A percentile compares a stretch with the other conserved stretches of the same genome.
phyloP scores from a whole-genome alignment of 1,140 invertebrate species.

The Metopolophium dirhodum region DNA sequence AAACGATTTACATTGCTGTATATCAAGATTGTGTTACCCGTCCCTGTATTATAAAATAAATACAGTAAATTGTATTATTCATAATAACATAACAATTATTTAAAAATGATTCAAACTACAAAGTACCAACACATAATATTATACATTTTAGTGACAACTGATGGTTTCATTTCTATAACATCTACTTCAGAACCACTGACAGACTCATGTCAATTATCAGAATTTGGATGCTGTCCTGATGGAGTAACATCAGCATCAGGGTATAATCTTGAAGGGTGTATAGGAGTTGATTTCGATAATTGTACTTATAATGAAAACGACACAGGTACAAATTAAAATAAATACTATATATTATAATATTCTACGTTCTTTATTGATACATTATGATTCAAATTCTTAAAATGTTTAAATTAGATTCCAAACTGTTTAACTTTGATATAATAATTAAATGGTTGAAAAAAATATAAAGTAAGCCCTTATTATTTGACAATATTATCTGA shows the following conservation, averaged over 20 bases:
- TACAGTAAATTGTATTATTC: neutral
- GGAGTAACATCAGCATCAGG: constrained; percentile 70
- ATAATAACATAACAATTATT: neutral
- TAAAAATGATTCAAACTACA: neutral
- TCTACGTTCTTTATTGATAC: neutral
- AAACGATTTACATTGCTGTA: neutral
- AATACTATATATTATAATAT: neutral
- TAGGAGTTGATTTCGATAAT: constrained; percentile 61
- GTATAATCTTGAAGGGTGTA: constrained; percentile 69
- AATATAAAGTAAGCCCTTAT: neutral
- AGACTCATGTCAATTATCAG: constrained; percentile 58
- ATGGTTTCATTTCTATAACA: constrained; percentile 7
- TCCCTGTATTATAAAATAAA: neutral
- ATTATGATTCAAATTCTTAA: neutral
- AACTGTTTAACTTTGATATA: neutral
- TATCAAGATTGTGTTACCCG: neutral
- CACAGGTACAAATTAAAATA: constrained; percentile 60
- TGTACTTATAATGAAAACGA: constrained; percentile 71
- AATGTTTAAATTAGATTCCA: neutral
- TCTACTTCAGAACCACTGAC: constrained; percentile 29
- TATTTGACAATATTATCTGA: neutral
- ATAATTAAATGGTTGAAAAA: neutral
- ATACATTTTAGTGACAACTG: constrained; percentile 17
- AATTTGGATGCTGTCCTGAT: constrained; percentile 75
- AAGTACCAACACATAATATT: neutral